Evolutionary conservation across 2,113 vertebrate species (phyloP), one percentile per base, ranked within the genome.

Genomic region (Nibea coibor): DNA sequence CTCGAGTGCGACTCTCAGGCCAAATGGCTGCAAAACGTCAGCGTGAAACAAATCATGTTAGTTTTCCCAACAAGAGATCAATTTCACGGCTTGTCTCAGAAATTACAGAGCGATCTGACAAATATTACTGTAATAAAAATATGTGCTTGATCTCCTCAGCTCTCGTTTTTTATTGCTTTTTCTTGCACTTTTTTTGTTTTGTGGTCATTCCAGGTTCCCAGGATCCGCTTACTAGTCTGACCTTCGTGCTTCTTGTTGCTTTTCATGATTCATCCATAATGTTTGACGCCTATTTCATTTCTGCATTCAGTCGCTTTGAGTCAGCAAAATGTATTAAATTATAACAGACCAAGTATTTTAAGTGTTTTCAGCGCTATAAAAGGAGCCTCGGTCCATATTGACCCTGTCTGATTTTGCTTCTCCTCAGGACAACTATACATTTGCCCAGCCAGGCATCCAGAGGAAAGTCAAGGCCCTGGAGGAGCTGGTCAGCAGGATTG

Each of bases 361-460:
- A 31, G 53, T 35, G 24, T 26, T 64, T 50, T 48, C 19, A 15
- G 24, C 6, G 0, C 31, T 72, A 12, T 11, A 47, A 43, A 63
- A 19, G 4, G 11, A 77, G 28, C 39, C 20, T 50, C 0, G 5
- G 48, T 28, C 64, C 22, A 42, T 72, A 53, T 45, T 85, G 69
- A 84, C 62, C 65, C 5, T n/a, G 6, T 56, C 2, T 43, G 20
- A 16, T 61, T 71, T 70, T 70, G 80, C 26, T 77, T 9, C 63
- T 92, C 22, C 64, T 70, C 85, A 99, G 98, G 98, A 99, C 92
- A 99, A 99, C 94, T 99, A 99, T 84, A 99, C 98, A 0, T 99
- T 99, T 87, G 98, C 98, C 67, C 98, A 99, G 82, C 98, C 98
- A 9, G 98, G 98, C 59, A 99, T 99, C 90, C 98, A 99, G 80